A percentile compares a stretch with the other conserved stretches of the same genome.
These are phyloP conservation scores for Parnassius mnemosyne DNA, from an alignment of 2,888 invertebrate species.

Conservation along the genomic window DNA sequence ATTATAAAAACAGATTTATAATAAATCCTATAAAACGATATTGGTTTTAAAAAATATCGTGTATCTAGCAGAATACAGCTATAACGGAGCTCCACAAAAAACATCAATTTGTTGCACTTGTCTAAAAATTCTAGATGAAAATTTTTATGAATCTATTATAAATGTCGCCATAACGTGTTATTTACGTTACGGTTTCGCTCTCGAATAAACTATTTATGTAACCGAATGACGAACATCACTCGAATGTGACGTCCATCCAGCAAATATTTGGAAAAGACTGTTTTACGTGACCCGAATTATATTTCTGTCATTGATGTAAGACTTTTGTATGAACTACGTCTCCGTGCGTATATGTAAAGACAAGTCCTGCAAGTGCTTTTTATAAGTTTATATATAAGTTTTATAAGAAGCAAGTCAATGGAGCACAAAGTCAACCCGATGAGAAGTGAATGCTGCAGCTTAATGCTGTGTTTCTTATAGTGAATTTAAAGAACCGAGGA, in stretches of 20 bases:
- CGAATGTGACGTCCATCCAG: conserved; percentile 27
- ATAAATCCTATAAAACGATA: background rate
- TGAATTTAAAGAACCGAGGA: too few species aligned
- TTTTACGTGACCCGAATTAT: conserved; percentile 14
- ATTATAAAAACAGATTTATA: too few species aligned
- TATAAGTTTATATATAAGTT: too few species aligned
- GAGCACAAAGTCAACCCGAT: too few species aligned
- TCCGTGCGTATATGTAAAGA: too few species aligned
- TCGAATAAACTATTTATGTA: conserved; percentile 30
- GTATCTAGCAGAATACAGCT: background rate
- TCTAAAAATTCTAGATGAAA: conserved; percentile 38
- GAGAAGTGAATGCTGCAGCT: too few species aligned
- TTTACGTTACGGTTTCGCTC: conserved; percentile 44
- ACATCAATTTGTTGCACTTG: conserved; percentile 34
- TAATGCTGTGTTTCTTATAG: too few species aligned
- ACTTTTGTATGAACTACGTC: too few species aligned
- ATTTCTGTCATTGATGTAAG: conserved; percentile 21
- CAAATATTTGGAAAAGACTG: conserved; percentile 26
- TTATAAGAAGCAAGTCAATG: too few species aligned
- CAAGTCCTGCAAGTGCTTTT: too few species aligned
- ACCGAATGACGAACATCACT: conserved; percentile 27
- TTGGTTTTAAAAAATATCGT: background rate
- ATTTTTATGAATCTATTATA: conserved; percentile 41
- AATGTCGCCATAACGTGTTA: conserved; percentile 54
- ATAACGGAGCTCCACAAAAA: background rate